Conservation (phyloP, 2,113 vertebrate genomes). For the Ameiurus melas region DNA sequence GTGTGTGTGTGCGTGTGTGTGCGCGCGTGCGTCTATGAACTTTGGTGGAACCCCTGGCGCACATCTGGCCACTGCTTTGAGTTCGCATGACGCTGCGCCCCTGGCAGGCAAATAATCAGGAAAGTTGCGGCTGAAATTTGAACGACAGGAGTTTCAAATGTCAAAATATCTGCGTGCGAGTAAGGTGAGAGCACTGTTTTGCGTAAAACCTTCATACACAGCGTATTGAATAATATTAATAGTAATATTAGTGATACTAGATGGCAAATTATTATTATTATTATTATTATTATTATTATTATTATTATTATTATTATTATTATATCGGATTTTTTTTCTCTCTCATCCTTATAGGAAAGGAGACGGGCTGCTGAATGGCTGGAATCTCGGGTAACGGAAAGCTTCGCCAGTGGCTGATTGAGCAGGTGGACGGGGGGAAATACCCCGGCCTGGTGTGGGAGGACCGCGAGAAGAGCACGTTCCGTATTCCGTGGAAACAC, state of each 20-base stretch:
- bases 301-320: not conserved
- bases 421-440: slow-evolving; percentile 79
- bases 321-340: not conserved
- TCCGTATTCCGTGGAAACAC: slow-evolving; percentile 86
- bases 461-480: slow-evolving; percentile 76
- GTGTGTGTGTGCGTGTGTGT: not conserved
- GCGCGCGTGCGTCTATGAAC: not conserved
- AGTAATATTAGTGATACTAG: not conserved
- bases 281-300: not conserved
- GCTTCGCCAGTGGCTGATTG: slow-evolving; percentile 95
- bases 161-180: slow-evolving; percentile 35
- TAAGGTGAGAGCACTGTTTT: slow-evolving; percentile 25
- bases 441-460: slow-evolving; percentile 85
- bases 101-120: slow-evolving; percentile 44
- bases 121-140: slow-evolving; percentile 47
- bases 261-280: not conserved
- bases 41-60: slow-evolving; percentile 40
- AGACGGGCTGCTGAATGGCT: slow-evolving; percentile 61
- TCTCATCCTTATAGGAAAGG: slow-evolving; percentile 18
- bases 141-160: slow-evolving; percentile 47
- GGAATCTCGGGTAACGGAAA: slow-evolving; percentile 94
- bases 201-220: not conserved
- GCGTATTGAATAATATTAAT: not conserved
- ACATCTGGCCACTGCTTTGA: slow-evolving; percentile 26
- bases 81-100: slow-evolving; percentile 30